These are phyloP conservation scores for Vombatus ursinus DNA, from an alignment of 2,113 vertebrate genomes.

Conservation along the genomic window DNA sequence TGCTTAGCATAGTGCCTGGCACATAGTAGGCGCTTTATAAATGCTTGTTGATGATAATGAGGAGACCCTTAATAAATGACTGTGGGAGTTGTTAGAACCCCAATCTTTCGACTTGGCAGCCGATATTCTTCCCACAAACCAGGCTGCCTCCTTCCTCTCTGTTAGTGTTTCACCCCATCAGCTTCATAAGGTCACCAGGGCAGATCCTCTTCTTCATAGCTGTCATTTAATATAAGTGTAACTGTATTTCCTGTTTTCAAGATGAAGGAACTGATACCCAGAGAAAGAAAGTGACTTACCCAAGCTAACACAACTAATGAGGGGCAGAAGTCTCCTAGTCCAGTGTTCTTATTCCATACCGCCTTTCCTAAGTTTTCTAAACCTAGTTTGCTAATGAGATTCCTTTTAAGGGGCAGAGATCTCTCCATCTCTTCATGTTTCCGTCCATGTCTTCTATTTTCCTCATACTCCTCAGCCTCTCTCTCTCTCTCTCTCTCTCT, in stretches of 20 bases:
- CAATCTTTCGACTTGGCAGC: neutral
- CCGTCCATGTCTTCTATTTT: neutral
- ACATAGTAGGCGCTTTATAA: neutral
- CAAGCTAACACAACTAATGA: neutral
- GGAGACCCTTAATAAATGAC: neutral
- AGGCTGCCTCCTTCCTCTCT: neutral
- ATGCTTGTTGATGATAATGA: neutral
- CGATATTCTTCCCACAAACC: neutral
- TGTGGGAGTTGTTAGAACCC: neutral
- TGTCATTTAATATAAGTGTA: neutral
- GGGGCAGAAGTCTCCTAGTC: neutral
- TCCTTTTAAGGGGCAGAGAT: neutral
- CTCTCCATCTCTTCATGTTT: neutral
- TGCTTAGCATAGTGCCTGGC: neutral
- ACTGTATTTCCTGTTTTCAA: neutral
- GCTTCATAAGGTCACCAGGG: neutral
- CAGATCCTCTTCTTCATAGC: neutral
- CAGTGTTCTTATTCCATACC: neutral
- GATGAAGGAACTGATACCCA: neutral
- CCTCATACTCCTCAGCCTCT: neutral
- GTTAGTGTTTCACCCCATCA: neutral
- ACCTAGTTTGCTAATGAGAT: neutral
- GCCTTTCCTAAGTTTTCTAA: neutral
- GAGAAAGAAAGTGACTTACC: neutral
- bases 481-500: neutral